A percentile compares a stretch with the other conserved stretches of the same genome.
phyloP scores from a whole-genome alignment of 2,113 vertebrate genomes.

The Leptobrachium leishanense region DNA sequence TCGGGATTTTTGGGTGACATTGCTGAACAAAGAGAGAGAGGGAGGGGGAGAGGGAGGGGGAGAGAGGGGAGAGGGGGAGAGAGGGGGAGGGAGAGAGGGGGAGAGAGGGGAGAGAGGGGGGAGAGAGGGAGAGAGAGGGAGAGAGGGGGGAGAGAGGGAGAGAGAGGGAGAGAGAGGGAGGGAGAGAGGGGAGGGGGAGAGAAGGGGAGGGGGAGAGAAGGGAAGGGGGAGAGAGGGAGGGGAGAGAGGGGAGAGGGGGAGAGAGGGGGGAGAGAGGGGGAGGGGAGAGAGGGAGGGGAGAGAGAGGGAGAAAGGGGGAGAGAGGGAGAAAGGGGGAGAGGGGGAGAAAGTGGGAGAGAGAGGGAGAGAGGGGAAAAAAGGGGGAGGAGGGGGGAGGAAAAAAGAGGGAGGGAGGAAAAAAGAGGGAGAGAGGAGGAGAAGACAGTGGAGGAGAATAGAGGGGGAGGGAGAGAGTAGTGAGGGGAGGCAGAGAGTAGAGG shows the following conservation, averaged over 20 bases:
- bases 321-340: no score
- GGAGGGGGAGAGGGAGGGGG: background rate
- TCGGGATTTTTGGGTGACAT: no score
- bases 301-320: no score
- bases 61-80: background rate
- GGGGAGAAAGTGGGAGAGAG: background rate
- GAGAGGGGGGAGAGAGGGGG: no score
- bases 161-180: background rate
- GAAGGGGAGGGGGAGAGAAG: no score
- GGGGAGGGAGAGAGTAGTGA: background rate
- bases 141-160: background rate
- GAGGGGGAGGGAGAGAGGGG: background rate
- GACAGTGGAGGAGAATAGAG: background rate
- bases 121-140: background rate
- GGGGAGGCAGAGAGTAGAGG: background rate
- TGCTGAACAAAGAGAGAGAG: background rate
- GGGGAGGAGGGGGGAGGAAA: background rate
- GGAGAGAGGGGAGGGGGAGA: no score
- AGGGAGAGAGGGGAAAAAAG: background rate
- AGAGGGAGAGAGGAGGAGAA: background rate
- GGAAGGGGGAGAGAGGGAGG: background rate
- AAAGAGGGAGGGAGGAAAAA: background rate
- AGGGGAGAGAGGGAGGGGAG: no score
- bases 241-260: slow-evolving; percentile 15
- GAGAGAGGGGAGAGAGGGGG: no score